These are phyloP conservation scores for Colostygia pectinataria DNA, from an alignment of 2,888 invertebrate species.

Conservation along the genomic window DNA sequence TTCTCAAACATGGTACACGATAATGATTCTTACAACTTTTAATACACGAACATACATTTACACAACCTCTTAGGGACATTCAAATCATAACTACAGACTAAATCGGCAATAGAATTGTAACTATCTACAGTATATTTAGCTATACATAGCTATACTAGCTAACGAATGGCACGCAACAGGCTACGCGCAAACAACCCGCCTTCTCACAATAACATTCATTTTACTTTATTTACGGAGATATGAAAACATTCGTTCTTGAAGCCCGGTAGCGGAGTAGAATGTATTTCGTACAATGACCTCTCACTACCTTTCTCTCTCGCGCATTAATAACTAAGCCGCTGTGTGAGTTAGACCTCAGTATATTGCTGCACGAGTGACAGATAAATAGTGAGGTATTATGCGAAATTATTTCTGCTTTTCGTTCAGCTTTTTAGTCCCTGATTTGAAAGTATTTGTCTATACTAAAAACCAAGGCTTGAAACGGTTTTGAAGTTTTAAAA, in stretches of 20 bases:
- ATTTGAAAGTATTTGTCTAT: too few species aligned
- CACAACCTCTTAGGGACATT: conserved; percentile 21
- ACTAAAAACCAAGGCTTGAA: too few species aligned
- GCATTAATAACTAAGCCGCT: too few species aligned
- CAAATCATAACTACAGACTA: conserved; percentile 29
- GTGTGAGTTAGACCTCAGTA: too few species aligned
- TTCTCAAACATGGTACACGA: background rate
- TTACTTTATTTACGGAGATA: conserved; percentile 36
- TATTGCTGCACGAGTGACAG: too few species aligned
- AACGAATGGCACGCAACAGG: conserved; percentile 67
- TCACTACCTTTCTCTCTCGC: too few species aligned
- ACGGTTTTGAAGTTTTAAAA: too few species aligned
- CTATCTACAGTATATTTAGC: conserved; percentile 70
- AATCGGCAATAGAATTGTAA: conserved; percentile 53
- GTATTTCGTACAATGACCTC: too few species aligned
- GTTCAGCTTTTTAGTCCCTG: too few species aligned
- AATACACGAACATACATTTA: conserved; percentile 9
- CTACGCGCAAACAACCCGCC: conserved; percentile 31
- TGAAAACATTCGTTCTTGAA: conserved; percentile 16
- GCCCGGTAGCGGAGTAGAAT: too few species aligned
- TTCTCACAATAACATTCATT: conserved; percentile 29
- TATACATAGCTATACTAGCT: conserved; percentile 45
- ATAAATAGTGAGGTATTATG: too few species aligned
- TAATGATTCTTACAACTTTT: conserved; percentile 2
- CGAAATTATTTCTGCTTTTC: too few species aligned